Conservation (phyloP, 1,140 invertebrate species). For the Epicauta chinensis region DNA sequence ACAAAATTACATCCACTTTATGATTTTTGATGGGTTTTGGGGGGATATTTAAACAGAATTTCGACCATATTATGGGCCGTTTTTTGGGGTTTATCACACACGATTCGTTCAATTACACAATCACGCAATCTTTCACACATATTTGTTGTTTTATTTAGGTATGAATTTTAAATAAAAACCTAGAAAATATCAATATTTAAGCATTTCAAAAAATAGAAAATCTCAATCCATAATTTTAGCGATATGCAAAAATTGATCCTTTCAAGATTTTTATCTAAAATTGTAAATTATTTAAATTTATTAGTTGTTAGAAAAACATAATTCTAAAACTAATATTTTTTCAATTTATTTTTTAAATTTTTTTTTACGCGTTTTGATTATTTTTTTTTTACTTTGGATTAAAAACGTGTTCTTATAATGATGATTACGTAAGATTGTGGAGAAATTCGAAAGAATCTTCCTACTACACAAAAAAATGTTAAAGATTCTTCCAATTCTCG, state of each 20-base stretch:
- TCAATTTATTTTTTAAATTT: constrained; percentile 2
- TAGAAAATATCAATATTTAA: neutral
- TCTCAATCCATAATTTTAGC: neutral
- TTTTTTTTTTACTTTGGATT: neutral
- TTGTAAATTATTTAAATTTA: neutral
- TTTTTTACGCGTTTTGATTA: neutral
- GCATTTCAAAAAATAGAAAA: constrained; percentile 11
- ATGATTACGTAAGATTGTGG: too few relatives aligned
- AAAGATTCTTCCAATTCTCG: too few relatives aligned
- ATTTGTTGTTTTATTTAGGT: neutral
- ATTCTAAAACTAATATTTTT: constrained; percentile 16
- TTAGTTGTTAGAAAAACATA: constrained; percentile 4
- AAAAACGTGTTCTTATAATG: too few relatives aligned
- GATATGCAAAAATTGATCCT: constrained; percentile 6
- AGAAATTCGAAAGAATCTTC: too few relatives aligned
- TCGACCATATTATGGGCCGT: too few relatives aligned
- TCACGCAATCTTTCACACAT: constrained; percentile 1
- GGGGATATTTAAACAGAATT: too few relatives aligned
- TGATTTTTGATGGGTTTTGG: too few relatives aligned
- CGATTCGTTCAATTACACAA: neutral
- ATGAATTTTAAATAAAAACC: too few relatives aligned
- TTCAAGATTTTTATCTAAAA: neutral
- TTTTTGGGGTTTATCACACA: too few relatives aligned
- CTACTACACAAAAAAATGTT: too few relatives aligned
- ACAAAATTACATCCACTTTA: too few relatives aligned